Conservation (phyloP, 2,888 invertebrate genomes). For the Acrocera orbiculus region DNA sequence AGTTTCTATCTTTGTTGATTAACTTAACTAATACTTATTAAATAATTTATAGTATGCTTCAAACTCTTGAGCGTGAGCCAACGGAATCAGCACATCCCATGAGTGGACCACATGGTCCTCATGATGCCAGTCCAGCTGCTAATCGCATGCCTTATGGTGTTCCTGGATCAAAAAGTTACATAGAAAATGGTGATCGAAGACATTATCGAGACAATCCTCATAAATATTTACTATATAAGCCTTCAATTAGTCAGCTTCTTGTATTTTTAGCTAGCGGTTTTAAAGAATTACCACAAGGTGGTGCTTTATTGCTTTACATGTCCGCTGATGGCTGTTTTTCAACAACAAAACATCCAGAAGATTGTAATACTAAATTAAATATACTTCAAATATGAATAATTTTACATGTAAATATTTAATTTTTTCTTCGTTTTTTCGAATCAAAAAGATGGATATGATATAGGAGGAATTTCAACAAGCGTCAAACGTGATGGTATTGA, state of each 20-base stretch:
- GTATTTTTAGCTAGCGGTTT: constrained; percentile 84
- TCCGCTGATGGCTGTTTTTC: constrained; percentile 83
- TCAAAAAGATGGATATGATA: constrained; percentile 78
- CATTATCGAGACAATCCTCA: constrained; percentile 78
- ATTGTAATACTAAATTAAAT: constrained; percentile 47
- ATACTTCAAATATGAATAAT: neutral
- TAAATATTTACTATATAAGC: constrained; percentile 90
- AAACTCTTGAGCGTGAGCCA: constrained; percentile 84
- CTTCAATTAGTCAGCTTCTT: constrained; percentile 81
- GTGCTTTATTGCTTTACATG: constrained; percentile 78
- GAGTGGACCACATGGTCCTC: constrained; percentile 32
- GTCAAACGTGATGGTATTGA: constrained; percentile 55
- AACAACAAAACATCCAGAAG: constrained; percentile 69
- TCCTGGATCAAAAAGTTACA: constrained; percentile 36
- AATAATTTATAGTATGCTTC: constrained; percentile 52
- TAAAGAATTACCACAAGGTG: constrained; percentile 82
- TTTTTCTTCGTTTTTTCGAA: neutral
- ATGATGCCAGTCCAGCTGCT: constrained; percentile 32
- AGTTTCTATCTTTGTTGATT: too few relatives aligned
- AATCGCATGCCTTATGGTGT: constrained; percentile 35
- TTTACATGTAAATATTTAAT: neutral
- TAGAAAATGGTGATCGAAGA: constrained; percentile 54
- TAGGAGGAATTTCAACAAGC: constrained; percentile 79
- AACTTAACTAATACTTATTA: too few relatives aligned
- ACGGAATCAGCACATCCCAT: constrained; percentile 56